Base-by-base conservation (phyloP, 2,113 vertebrate genomes). In the Myotis davidii region DNA sequence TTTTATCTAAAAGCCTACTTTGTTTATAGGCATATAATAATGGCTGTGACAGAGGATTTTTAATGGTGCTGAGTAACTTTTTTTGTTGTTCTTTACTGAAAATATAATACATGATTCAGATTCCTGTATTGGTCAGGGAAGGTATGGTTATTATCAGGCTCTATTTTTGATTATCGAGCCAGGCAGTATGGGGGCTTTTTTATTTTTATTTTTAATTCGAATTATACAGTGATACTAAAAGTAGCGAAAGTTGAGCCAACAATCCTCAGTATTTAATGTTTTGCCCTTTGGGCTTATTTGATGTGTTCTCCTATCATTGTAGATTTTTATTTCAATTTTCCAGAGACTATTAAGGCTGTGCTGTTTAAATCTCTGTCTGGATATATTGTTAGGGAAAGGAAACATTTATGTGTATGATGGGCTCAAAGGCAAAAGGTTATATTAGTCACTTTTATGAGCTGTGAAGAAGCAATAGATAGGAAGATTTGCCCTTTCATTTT, bases 311-410 rank as follows among this genome's bases (percentile, higher is more conserved):
- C 27, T 64, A 0, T 54, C 54, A 81, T 76, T 86, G 3, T 20
- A 94, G 52, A 79, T 95, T 86, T 86, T 88, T 91, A 69, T 83
- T 88, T 94, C 32, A 91, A 0, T 96, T 95, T 95, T 50, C 67
- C 32, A 89, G 59, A 85, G 37, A 32, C 10, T 61, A 2, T 82
- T 18, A 17, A 42, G 1, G 12, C 32, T 85, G 3, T 92, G 70
- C 54, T 92, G 10, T 72, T 78, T 92, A 42, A 74, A 52, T 88
- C 6, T 90, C 39, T 87, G 34, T 94, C 78, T 81, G 29, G 3
- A 54, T 59, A n/a, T 59, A 50, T 64, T 82, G 37, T 39, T 94
- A 84, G 82, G 39, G 37, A 78, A 94, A 88, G 61, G 32, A 87
- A 88, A 64, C 61, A 69, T 70, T 88, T 64, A 76, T 69, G 65